Conservation (phyloP, 2,113 vertebrate species). For the Saccopteryx bilineata region DNA sequence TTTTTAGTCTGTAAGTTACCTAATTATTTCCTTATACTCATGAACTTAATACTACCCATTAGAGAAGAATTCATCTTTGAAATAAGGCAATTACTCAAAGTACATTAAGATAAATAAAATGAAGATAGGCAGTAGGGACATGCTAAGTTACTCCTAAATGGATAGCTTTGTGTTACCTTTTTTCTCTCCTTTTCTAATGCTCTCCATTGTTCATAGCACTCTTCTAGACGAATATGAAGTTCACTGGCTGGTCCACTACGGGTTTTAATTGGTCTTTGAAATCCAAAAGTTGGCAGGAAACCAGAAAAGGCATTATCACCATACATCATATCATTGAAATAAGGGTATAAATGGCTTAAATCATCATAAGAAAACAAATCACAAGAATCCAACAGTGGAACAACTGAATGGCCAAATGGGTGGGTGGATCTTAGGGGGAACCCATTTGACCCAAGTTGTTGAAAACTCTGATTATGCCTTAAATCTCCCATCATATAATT, state of each 20-base stretch:
- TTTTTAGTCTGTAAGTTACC: constrained; percentile 50
- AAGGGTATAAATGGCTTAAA: constrained; percentile 85
- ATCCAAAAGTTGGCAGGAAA: constrained; percentile 85
- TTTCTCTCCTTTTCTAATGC: constrained; percentile 91
- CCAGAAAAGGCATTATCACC: constrained; percentile 83
- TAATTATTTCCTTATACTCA: constrained; percentile 63
- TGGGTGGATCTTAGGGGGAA: constrained; percentile 83
- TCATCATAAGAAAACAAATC: constrained; percentile 84
- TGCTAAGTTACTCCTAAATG: constrained; percentile 24
- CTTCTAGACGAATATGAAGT: constrained; percentile 88
- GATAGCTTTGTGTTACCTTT: constrained; percentile 87
- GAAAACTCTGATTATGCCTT: constrained; percentile 81
- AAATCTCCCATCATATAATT: constrained; percentile 86
- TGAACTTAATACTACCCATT: constrained; percentile 52
- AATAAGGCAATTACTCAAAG: constrained; percentile 54
- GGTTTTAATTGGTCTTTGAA: constrained; percentile 87
- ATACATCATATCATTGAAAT: constrained; percentile 83
- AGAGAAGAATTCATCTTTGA: constrained; percentile 56
- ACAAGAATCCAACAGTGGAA: constrained; percentile 86
- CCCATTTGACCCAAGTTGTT: constrained; percentile 80
- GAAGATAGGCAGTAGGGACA: neutral
- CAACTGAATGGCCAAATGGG: constrained; percentile 77
- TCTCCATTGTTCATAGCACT: constrained; percentile 91
- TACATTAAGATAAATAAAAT: constrained; percentile 39
- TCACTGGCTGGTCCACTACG: constrained; percentile 86